Base-by-base conservation (phyloP, 2,113 vertebrate genomes). In the Trogon melanurus region DNA sequence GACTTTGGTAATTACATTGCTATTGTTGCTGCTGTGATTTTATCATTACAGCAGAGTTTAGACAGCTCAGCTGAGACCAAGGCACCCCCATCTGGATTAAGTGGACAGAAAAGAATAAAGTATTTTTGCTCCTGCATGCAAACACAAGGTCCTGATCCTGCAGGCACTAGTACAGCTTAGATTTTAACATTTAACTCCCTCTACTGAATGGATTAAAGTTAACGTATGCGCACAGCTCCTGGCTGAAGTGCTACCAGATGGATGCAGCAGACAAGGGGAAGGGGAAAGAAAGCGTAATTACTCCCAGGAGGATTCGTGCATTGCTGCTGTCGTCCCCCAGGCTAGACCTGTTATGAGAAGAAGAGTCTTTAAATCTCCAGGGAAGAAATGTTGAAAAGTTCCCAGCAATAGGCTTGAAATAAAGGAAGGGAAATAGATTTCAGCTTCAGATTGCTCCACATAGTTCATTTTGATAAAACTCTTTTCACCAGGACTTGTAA, bases 101-200 rank as follows among this genome's bases (percentile, higher is more conserved):
- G 36, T 9, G 27, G 51, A 20, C 56, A 51, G 72, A 47, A 78
- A 70, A 88, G 64, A 92, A 66, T 73, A 8, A 3, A 67, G 20
- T 38, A 22, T 36, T 89, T 76, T 54, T 47, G 44, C 36, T 44
- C 23, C 51, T 1, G 0, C 11, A 5, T 30, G 56, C 47, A 45
- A 47, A 71, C 20, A 60, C 4, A 13, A 58, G 13, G 41, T 61
- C 45, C 53, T 48, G 8, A 7, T 90, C 44, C n/a, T 25, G 7
- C 66, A 80, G 45, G 32, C 54, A 85, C 17, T 51, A 23, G 38
- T 1, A 4, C 32, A 25, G 6, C 56, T 12, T 38, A 50, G 85
- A 41, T 88, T 94, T 91, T 53, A 86, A 60, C 65, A 81, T 75
- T 91, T 84, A 65, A 94, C 92, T 96, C 95, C 79, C 93, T 96